These are phyloP conservation scores for Danio tinwini DNA, from an alignment of 2,797 vertebrate genomes.

Conservation along the genomic window DNA sequence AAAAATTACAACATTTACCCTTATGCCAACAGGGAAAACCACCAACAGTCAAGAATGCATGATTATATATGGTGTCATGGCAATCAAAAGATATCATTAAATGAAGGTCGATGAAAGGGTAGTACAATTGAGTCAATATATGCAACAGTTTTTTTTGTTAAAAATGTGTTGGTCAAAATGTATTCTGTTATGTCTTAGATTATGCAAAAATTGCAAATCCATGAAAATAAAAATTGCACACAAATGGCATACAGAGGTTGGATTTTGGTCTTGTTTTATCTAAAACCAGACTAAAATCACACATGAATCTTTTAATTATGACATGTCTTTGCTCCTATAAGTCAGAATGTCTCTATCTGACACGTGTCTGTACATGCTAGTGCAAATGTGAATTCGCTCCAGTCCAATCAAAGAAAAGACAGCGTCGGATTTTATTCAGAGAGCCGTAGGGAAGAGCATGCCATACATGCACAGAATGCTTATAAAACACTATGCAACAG, in stretches of 20 bases:
- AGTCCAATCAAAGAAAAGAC: constrained; percentile 43
- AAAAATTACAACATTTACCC: too few species aligned
- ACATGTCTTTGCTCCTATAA: not conserved
- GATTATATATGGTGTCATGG: too few species aligned
- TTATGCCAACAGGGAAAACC: too few species aligned
- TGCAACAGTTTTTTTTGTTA: too few species aligned
- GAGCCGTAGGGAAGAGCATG: constrained; percentile 32
- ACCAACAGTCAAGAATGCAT: too few species aligned
- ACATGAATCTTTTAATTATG: not conserved
- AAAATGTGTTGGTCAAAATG: too few species aligned
- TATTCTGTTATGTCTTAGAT: too few species aligned
- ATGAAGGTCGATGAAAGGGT: too few species aligned
- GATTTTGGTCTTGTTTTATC: not conserved
- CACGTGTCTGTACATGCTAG: constrained; percentile 13
- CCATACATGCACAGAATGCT: constrained; percentile 14
- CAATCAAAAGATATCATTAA: too few species aligned
- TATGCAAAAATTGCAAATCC: not conserved
- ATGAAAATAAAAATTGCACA: not conserved
- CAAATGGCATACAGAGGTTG: not conserved
- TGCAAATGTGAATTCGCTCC: constrained; percentile 34
- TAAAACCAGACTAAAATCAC: not conserved
- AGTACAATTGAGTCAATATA: too few species aligned
- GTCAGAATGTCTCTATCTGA: constrained; percentile 12
- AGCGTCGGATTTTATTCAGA: constrained; percentile 40
- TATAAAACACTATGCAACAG: constrained; percentile 34